Base-by-base conservation (phyloP, 2,113 vertebrate genomes). In the Chauna torquata region DNA sequence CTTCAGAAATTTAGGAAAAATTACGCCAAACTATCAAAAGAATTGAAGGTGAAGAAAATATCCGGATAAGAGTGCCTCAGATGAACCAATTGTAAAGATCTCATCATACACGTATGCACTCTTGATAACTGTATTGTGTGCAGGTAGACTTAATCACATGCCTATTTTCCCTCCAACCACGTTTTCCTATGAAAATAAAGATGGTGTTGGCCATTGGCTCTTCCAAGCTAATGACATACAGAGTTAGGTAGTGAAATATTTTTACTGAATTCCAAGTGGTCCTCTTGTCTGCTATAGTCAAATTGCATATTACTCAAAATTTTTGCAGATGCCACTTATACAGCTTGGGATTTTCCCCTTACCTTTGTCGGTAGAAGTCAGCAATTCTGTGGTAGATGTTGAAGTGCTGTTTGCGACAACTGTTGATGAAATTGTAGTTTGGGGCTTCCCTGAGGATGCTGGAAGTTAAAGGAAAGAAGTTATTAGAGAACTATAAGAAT, bases 251-350 rank as follows among this genome's bases (percentile, higher is more conserved):
- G 22, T 23, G 23, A 30, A 61, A 19, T 44, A 27, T 49, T 65
- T 77, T 61, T 23, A 12, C 25, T 40, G 14, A 18, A 49, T 81
- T 50, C 25, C 22, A 30, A 7, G 12, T 47, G 38, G n/a, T 72
- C 49, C 42, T 81, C 24, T 50, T 55, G 23, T 11, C 42, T 58
- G 30, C 83, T 86, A 15, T 40, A 28, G 92, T 57, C 7, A n/a
- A 71, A 78, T 32, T 12, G 0, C 47, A 12, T 3, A 12, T 17
- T 7, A 2, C 54, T 57, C 32, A 20, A 8, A 32, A 40, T 44
- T 61, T 32, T 52, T 5, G 0, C 34, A 9, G 1, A 0, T 17
- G n/a, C 3, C 17, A 7, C 57, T 83, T 38, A 9, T 38, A 9
- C 45, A 49, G 49, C 16, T 61, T 90, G 49, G 0, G 54, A n/a